Evolutionary conservation across 2,797 vertebrate genomes (phyloP), one percentile per base, ranked within the genome.

Genomic region (Choloepus didactylus): DNA sequence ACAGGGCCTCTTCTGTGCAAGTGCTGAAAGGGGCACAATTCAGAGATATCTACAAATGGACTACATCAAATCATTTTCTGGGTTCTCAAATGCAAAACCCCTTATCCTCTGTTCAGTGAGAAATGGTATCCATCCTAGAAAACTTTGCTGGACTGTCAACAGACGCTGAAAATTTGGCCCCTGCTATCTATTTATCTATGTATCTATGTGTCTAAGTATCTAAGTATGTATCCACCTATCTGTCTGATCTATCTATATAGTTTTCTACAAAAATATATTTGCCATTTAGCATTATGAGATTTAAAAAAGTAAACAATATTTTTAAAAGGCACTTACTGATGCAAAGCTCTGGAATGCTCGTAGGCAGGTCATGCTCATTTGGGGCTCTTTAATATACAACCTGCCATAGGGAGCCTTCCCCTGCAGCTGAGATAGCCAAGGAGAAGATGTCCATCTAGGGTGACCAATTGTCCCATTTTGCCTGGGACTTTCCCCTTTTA

Each of bases 211-310:
- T 35, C 35, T 16, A n/a, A 54, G 12, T 54, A 15, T 54, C 51
- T 54, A 54, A 12, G 10, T 54, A 46, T n/a, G 7, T 38, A 59
- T 59, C 51, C 16, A 62, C 62, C 38, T 41, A 44, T 44, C 18
- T 72, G 14, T 35, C 54, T 66, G 38, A 69, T 11, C 11, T 60
- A 79, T 70, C 56, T 35, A 35, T 35, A 2, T 81, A 81, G 35
- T 29, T 92, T 62, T 84, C 38, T 84, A 35, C n/a, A 41, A 89
- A 27, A 51, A 66, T 5, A n/a, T 35, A 19, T 70, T 93, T 96
- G 49, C 56, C 49, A 87, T 90, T 84, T 66, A 79, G 56, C 41
- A 87, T 51, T n/a, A 77, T 70, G 29, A 44, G 29, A 76, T 29
- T 86, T 79, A 16, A 79, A 84, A 90, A 77, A 56, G 56, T n/a